Percentiles rank a stretch among this genome's conserved stretches.
These are phyloP conservation scores for Horisme vitalbata DNA, from an alignment of 2,888 invertebrate species.

Conservation along the genomic window DNA sequence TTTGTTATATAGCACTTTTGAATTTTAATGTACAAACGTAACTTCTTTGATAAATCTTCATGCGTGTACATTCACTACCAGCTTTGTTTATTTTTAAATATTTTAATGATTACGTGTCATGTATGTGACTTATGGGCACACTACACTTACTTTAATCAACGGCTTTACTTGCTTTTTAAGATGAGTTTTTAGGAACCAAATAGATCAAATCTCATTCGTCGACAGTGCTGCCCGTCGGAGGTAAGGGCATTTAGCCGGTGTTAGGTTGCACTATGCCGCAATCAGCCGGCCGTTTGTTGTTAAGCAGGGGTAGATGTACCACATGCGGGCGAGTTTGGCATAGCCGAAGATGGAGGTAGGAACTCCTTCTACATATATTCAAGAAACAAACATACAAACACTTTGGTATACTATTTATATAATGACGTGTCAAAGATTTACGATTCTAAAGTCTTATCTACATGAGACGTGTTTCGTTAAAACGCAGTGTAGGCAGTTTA, in stretches of 20 bases:
- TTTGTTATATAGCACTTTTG: not conserved
- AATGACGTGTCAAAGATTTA: constrained; percentile 43
- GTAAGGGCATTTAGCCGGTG: too few species aligned
- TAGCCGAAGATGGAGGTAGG: too few species aligned
- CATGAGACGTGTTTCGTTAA: constrained; percentile 6
- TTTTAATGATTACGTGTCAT: constrained; percentile 46
- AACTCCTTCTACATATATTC: too few species aligned
- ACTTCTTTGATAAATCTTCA: constrained; percentile 10
- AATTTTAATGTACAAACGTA: constrained; percentile 1
- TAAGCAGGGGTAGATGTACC: too few species aligned
- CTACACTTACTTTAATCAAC: not conserved
- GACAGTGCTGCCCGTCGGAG: too few species aligned
- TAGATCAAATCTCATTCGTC: too few species aligned
- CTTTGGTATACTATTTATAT: constrained; percentile 44
- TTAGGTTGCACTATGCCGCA: too few species aligned
- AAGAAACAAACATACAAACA: not conserved
- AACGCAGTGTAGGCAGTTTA: constrained; percentile 5
- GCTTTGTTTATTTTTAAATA: constrained; percentile 40
- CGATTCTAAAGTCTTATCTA: constrained; percentile 19
- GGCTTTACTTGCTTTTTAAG: not conserved
- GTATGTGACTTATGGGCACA: constrained; percentile 36
- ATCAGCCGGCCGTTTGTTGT: too few species aligned
- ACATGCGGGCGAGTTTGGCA: too few species aligned
- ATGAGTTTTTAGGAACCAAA: not conserved
- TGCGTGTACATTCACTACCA: constrained; percentile 26